A percentile compares a stretch with the other conserved stretches of the same genome.
Evolutionary conservation across 1,140 invertebrate genomes (phyloP).

Genomic region (Cheumatopsyche charites): DNA sequence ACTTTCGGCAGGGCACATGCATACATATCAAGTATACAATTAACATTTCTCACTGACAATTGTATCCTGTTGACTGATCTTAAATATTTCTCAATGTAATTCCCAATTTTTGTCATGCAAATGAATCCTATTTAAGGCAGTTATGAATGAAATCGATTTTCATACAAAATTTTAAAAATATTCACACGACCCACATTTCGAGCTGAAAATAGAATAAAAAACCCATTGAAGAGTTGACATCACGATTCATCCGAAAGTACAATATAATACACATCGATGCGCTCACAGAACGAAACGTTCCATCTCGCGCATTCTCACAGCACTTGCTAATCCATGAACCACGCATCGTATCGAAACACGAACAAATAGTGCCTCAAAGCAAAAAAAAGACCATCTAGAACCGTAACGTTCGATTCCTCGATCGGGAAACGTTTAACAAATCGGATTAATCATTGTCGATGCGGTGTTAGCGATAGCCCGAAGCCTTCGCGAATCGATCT

Average conservation of each 20-base stretch:
- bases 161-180: too few species aligned
- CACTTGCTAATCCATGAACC: conserved; percentile 43
- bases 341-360: conserved; percentile 40
- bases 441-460: conserved; percentile 7
- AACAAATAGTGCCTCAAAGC: background rate
- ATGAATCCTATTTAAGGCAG: too few species aligned
- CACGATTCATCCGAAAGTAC: too few species aligned
- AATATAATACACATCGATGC: too few species aligned
- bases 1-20: background rate
- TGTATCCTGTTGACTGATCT: conserved; percentile 29
- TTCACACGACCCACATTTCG: too few species aligned
- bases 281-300: background rate
- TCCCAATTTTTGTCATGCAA: too few species aligned
- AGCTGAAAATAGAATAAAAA: too few species aligned
- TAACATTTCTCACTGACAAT: conserved; percentile 32
- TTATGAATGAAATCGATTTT: too few species aligned
- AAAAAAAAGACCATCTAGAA: too few species aligned
- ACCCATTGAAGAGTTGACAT: too few species aligned
- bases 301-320: conserved; percentile 12
- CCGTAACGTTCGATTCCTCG: too few species aligned
- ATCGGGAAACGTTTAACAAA: background rate
- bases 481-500: conserved; percentile 14
- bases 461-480: conserved; percentile 14
- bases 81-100: background rate
- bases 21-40: conserved; percentile 30